These are phyloP conservation scores for Phthorimaea operculella DNA, from an alignment of 1,140 invertebrate species.

Conservation along the genomic window DNA sequence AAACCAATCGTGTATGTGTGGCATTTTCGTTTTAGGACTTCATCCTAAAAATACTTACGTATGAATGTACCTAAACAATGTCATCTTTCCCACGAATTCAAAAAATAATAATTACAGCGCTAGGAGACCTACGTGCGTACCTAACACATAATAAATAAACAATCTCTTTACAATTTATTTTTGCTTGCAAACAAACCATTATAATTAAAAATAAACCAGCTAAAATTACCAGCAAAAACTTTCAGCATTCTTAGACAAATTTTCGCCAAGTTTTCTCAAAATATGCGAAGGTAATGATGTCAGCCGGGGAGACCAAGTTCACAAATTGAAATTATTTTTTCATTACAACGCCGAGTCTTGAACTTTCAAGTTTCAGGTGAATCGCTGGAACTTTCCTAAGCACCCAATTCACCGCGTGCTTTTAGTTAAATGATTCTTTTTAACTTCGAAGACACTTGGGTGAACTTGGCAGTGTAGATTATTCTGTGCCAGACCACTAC, in stretches of 20 bases:
- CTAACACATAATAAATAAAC: neutral
- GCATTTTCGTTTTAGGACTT: too few relatives aligned
- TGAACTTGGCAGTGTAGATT: too few relatives aligned
- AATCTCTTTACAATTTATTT: neutral
- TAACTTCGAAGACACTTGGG: conserved; percentile 18
- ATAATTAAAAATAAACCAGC: neutral
- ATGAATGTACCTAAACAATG: too few relatives aligned
- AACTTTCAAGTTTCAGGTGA: conserved; percentile 44
- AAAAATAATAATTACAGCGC: too few relatives aligned
- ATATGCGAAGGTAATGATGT: conserved; percentile 50
- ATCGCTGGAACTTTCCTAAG: conserved; percentile 30
- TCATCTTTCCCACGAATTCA: too few relatives aligned
- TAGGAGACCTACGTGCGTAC: too few relatives aligned
- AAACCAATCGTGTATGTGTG: too few relatives aligned
- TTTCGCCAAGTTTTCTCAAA: conserved; percentile 16
- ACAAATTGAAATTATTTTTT: conserved; percentile 62
- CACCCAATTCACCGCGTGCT: conserved; percentile 36
- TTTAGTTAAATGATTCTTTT: conserved; percentile 33
- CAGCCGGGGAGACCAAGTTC: conserved; percentile 20
- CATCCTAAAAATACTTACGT: too few relatives aligned
- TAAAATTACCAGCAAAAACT: neutral
- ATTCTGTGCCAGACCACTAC: too few relatives aligned
- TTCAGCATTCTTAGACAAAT: neutral
- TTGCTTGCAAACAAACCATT: neutral
- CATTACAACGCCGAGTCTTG: conserved; percentile 48